Evolutionary conservation across 2,888 invertebrate species (phyloP), one percentile per base, ranked within the genome.

Genomic region (Mythimna pallens): DNA sequence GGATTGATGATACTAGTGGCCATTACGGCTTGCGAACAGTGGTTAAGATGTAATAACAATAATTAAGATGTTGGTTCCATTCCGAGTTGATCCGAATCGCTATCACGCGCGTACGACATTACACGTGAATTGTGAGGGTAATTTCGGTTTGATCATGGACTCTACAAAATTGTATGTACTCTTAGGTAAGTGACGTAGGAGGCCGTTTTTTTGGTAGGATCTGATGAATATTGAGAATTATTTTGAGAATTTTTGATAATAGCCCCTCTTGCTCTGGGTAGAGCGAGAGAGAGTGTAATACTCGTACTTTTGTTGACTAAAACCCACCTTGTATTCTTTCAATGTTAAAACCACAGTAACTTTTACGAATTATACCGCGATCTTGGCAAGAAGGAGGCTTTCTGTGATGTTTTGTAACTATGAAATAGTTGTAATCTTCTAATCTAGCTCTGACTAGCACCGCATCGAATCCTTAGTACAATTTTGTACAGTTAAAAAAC

Each of bases 41-140:
- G 89, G 89, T 91, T 88, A 78, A 81, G 78, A 84, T 80, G 78
- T 91, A 94, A 94, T 94, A 93, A 94, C 90, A 94, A 94, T 94
- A 93, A 94, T 94, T 93, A 93, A 92, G 92, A 86, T 80, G 86
- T 58, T 73, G 65, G 54, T 30, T 72, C 66, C 54, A 78, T 66
- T 55, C 64, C 22, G 40, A 79, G 62, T 70, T 55, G 70, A 73
- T 67, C 73, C 66, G 69, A 73, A 59, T 74, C 40, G 74, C 63
- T 61, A 64, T 70, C 61, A 64, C 17, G 68, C 55, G 66, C 30
- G 59, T 50, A 71, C 40, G 58, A 40, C 59, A 64, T 61, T 78
- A 59, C 34, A 69, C 20, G 50, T 73, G 47, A 71, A 67, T 77
- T 71, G 66, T 67, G 54, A 36, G 17, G 43, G 64, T 77, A 76